phyloP scores from a whole-genome alignment of 2,113 vertebrate genomes.

The Pagrus major region DNA sequence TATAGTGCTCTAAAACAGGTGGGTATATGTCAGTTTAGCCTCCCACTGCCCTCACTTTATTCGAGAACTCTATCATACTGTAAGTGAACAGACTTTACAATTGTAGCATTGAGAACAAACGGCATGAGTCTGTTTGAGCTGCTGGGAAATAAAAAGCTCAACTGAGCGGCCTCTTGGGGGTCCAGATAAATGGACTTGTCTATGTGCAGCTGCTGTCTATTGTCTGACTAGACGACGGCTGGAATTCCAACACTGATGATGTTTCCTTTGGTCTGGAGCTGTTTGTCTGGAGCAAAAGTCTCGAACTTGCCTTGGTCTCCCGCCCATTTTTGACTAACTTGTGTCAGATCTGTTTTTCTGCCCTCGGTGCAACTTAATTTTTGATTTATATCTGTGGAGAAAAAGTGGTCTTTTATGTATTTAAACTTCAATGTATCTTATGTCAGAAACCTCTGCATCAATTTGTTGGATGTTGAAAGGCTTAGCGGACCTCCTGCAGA shows the following conservation, averaged over 20 bases:
- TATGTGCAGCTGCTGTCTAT: slow-evolving; percentile 72
- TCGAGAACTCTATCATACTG: slow-evolving; percentile 11
- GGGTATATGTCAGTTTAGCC: slow-evolving; percentile 3
- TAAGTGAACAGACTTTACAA: slow-evolving; percentile 46
- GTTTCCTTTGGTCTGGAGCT: slow-evolving; percentile 27
- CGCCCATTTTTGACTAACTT: neutral
- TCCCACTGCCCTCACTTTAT: neutral
- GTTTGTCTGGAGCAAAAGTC: neutral
- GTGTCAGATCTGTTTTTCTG: neutral
- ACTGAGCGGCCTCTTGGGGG: slow-evolving; percentile 51
- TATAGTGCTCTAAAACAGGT: neutral
- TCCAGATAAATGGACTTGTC: slow-evolving; percentile 71
- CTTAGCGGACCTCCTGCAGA: slow-evolving; percentile 2
- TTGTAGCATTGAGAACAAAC: slow-evolving; percentile 57
- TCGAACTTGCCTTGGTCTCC: neutral
- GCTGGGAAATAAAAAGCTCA: slow-evolving; percentile 55
- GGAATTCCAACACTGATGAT: slow-evolving; percentile 46
- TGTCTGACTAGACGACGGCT: slow-evolving; percentile 43
- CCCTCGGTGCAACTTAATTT: neutral
- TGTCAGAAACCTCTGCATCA: neutral
- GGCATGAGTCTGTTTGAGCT: slow-evolving; percentile 58
- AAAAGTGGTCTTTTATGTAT: neutral
- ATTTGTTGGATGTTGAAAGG: neutral
- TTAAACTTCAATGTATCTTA: neutral
- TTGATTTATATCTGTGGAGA: neutral